Evolutionary conservation across 2,113 vertebrate species (phyloP).

Genomic region (Podarcis cretensis): DNA sequence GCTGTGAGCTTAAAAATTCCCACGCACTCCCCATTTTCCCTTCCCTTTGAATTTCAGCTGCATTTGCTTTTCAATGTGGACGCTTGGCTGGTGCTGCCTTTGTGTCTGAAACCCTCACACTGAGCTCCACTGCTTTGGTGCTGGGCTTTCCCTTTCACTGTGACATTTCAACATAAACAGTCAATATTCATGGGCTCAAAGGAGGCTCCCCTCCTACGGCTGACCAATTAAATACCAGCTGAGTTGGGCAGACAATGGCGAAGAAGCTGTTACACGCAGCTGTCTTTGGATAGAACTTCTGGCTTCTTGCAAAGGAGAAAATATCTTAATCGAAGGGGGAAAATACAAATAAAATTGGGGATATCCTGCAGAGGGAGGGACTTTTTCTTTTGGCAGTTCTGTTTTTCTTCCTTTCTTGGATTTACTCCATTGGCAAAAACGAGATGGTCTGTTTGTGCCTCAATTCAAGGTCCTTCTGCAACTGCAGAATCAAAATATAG

Average conservation of each 20-base stretch:
- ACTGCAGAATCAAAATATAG: background rate
- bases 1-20: slow-evolving; percentile 79
- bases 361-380: background rate
- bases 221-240: slow-evolving; percentile 97
- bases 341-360: slow-evolving; percentile 36
- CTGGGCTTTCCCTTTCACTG: slow-evolving; percentile 88
- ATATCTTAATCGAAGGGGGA: slow-evolving; percentile 55
- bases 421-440: slow-evolving; percentile 23
- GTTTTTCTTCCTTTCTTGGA: background rate
- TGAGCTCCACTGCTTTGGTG: slow-evolving; percentile 86
- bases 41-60: slow-evolving; percentile 79
- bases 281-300: slow-evolving; percentile 58
- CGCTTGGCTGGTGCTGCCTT: slow-evolving; percentile 87
- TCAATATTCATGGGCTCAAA: slow-evolving; percentile 93
- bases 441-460: background rate
- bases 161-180: slow-evolving; percentile 95
- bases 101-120: slow-evolving; percentile 89
- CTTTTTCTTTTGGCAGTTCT: background rate
- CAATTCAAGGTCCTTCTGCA: background rate
- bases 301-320: slow-evolving; percentile 52
- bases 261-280: slow-evolving; percentile 70
- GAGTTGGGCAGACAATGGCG: slow-evolving; percentile 82
- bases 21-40: slow-evolving; percentile 79
- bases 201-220: slow-evolving; percentile 90
- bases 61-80: slow-evolving; percentile 79